These are phyloP conservation scores for Argyresthia goedartella DNA, from an alignment of 2,888 invertebrate genomes.

Conservation along the genomic window DNA sequence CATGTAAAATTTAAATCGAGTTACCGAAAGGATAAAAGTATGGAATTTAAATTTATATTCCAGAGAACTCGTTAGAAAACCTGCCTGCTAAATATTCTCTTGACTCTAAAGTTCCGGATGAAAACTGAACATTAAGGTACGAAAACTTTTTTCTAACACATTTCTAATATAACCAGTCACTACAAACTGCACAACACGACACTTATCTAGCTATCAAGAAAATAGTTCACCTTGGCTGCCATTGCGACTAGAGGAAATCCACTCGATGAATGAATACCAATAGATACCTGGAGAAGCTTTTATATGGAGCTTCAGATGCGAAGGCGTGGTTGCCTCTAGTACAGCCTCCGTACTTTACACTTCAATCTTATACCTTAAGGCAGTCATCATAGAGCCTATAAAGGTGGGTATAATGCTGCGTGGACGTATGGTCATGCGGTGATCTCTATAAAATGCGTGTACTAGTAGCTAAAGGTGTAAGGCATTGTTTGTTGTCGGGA, in stretches of 20 bases:
- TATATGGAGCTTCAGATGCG: conserved; percentile 39
- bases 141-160: no score
- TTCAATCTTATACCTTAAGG: no score
- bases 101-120: no score
- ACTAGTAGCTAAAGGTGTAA: conserved; percentile 9
- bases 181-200: neutral
- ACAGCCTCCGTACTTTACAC: neutral
- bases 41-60: no score
- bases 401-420: neutral
- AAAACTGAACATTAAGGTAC: no score
- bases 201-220: neutral
- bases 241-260: conserved; percentile 46
- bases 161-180: neutral
- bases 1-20: no score
- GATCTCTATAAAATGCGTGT: conserved; percentile 43
- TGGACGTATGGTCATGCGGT: conserved; percentile 30
- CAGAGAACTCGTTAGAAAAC: no score
- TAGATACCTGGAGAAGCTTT: conserved; percentile 35
- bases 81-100: no score
- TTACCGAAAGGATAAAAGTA: no score
- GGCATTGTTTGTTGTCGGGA: neutral
- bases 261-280: conserved; percentile 50
- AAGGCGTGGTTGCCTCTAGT: conserved; percentile 36
- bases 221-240: conserved; percentile 53
- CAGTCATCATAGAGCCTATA: no score